Evolutionary conservation across 2,797 vertebrate species (phyloP), one percentile per base, ranked within the genome.

Genomic region (Parotocinclus haroldoi): DNA sequence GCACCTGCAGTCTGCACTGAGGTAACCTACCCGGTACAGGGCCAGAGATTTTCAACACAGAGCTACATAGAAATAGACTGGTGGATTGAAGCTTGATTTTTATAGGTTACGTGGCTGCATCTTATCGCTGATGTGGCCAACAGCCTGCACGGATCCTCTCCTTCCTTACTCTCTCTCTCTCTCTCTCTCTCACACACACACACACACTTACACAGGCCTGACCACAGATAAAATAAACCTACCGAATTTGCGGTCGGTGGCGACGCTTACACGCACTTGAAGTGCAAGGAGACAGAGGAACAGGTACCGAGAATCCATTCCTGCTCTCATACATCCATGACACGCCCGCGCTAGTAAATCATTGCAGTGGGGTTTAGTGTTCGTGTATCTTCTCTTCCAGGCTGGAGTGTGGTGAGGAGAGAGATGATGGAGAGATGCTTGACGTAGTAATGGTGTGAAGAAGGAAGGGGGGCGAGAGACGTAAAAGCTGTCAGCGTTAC

Each of bases 201-300:
- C 45, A 60, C 51, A 58, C 45, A 58, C 52, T 58, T 37, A 50
- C 19, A 54, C 38, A 66, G n/a, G n/a, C 36, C 18, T 16, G 10
- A 7, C 13, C 9, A 7, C 50, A 56, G 16, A 38, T 0, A 16
- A 5, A 42, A 57, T 59, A 42, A 64, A 82, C 83, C 80, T 68
- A 85, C 85, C 85, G 73, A 80, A 79, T 81, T 69, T 83, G 19
- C 58, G 66, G 17, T 85, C 83, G 18, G 78, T 77, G 45, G 67
- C 55, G 10, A 72, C 72, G 53, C 38, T 54, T 56, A 63, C 46
- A 17, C 19, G 19, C 58, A 50, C 50, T 11, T 48, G 62, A 36
- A 74, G 54, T 56, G 60, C 76, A 39, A 77, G 60, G 38, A 83
- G 63, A 44, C 60, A 54, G 16, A 82, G 54, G 46, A 80, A 46